A percentile compares a stretch with the other conserved stretches of the same genome.
These are phyloP conservation scores for Calonectris borealis DNA, from an alignment of 2,113 vertebrate species.

Conservation along the genomic window DNA sequence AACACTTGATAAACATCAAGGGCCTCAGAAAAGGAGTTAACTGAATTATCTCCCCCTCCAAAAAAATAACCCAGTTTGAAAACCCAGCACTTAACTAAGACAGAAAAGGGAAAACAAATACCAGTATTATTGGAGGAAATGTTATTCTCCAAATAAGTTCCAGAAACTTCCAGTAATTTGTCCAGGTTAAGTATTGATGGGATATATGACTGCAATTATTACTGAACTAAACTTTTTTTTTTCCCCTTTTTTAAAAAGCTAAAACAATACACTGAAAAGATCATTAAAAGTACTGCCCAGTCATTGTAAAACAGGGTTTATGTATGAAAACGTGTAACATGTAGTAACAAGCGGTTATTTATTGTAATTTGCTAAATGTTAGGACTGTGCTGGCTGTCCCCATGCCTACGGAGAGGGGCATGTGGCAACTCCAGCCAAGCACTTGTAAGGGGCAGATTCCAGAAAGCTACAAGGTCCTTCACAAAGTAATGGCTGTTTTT, in stretches of 20 bases:
- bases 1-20: not conserved
- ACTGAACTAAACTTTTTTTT: not conserved
- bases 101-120: not conserved
- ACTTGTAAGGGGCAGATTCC: not conserved
- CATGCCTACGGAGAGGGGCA: fast-evolving
- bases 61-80: not conserved
- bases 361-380: not conserved
- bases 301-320: not conserved
- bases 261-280: not conserved
- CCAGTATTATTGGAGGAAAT: not conserved
- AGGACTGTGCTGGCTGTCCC: not conserved
- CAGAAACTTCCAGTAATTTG: not conserved
- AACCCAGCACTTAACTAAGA: not conserved
- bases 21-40: not conserved
- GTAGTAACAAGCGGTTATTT: not conserved
- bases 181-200: not conserved
- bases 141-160: not conserved
- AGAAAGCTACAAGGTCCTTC: not conserved
- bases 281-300: not conserved
- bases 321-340: not conserved
- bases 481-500: not conserved
- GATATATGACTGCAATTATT: not conserved
- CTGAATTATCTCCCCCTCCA: not conserved
- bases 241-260: not conserved
- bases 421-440: not conserved